Percentiles rank a stretch among this genome's conserved stretches.
Conservation (phyloP, 2,888 invertebrate genomes). For the Pterostichus madidus region DNA sequence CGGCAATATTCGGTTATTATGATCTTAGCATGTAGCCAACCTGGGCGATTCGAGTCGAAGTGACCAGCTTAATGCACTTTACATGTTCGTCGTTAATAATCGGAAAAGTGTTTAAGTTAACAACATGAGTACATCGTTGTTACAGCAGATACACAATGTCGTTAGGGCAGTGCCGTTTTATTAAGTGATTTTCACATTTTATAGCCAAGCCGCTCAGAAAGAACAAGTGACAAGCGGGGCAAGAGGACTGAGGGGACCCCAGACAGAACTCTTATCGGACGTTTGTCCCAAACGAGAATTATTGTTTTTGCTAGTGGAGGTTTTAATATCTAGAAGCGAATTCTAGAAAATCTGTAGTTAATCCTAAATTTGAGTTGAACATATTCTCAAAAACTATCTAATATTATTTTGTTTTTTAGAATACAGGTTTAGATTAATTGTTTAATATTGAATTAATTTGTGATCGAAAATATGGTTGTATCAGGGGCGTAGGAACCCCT, state of each 20-base stretch:
- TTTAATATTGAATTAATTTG: too few relatives aligned
- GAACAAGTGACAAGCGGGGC: not conserved
- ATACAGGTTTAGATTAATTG: too few relatives aligned
- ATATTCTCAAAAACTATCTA: too few relatives aligned
- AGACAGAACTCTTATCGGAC: slow-evolving; percentile 1
- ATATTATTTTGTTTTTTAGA: too few relatives aligned
- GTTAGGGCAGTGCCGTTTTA: slow-evolving; percentile 71
- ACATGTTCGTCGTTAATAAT: slow-evolving; percentile 76
- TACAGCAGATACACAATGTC: slow-evolving; percentile 72
- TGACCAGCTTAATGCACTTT: slow-evolving; percentile 76
- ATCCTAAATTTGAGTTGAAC: too few relatives aligned
- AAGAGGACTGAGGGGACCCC: not conserved
- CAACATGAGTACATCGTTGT: slow-evolving; percentile 76
- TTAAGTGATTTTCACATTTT: slow-evolving; percentile 74
- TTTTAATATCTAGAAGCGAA: not conserved
- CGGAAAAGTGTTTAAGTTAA: slow-evolving; percentile 76
- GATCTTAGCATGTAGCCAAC: slow-evolving; percentile 68
- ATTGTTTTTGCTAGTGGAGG: not conserved
- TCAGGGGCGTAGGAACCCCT: too few relatives aligned
- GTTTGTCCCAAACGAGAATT: slow-evolving; percentile 25
- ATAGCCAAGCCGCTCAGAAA: slow-evolving; percentile 40
- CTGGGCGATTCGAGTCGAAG: slow-evolving; percentile 72
- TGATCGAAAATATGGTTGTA: too few relatives aligned
- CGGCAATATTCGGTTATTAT: slow-evolving; percentile 34
- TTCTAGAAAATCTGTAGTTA: not conserved